Percentiles rank a stretch among this genome's conserved stretches.
These are phyloP conservation scores for Ranitomeya imitator DNA, from an alignment of 2,113 vertebrate species.

Conservation along the genomic window DNA sequence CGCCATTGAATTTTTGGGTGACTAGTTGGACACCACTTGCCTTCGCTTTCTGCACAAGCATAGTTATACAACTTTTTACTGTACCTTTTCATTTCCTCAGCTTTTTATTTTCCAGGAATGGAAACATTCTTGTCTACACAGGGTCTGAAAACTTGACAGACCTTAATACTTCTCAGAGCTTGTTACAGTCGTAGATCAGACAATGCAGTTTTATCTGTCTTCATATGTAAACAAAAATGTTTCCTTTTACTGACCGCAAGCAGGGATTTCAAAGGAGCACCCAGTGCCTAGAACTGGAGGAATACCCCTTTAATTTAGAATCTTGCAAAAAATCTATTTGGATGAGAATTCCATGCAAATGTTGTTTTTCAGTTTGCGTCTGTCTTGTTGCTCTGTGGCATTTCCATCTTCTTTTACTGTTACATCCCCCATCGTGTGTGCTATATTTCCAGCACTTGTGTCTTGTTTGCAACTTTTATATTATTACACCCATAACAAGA, in stretches of 20 bases:
- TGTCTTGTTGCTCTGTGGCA: background rate
- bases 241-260: background rate
- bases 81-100: background rate
- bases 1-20: no score
- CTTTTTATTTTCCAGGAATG: background rate
- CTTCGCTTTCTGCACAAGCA: background rate
- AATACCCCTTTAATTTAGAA: background rate
- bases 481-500: conserved; percentile 48
- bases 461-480: conserved; percentile 9
- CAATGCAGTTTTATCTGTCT: background rate
- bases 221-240: background rate
- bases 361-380: background rate
- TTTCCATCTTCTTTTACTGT: background rate
- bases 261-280: background rate
- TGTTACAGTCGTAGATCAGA: background rate
- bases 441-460: background rate
- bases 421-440: background rate
- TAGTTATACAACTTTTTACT: background rate
- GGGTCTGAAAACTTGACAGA: background rate
- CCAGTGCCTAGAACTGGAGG: background rate
- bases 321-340: background rate
- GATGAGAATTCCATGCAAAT: background rate
- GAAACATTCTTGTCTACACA: background rate
- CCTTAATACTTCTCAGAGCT: background rate
- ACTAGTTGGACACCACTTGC: no score